Evolutionary conservation across 2,888 invertebrate genomes (phyloP).

Genomic region (Oligia fasciuncula): DNA sequence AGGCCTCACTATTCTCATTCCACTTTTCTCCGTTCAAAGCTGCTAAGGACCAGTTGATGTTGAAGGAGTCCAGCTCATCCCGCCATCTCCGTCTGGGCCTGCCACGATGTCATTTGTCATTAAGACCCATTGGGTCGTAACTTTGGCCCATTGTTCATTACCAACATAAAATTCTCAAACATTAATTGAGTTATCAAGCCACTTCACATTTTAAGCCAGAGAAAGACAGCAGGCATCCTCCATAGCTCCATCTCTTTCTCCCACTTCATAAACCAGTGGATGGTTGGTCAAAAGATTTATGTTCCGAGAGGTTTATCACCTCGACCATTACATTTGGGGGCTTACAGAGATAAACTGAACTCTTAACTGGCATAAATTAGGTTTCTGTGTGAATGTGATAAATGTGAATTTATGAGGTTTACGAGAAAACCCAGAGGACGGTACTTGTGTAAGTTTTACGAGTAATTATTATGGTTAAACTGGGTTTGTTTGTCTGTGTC

Average conservation of each 20-base stretch:
- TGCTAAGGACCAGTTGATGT: too few species aligned
- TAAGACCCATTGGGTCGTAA: too few species aligned
- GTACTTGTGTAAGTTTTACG: constrained; percentile 15
- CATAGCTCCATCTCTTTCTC: constrained; percentile 38
- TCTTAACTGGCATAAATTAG: constrained; percentile 70
- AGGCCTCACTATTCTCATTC: too few species aligned
- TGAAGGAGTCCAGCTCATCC: too few species aligned
- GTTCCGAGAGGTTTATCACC: constrained; percentile 61
- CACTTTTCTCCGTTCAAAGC: too few species aligned
- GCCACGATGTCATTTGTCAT: too few species aligned
- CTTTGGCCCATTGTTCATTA: background rate
- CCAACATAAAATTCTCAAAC: background rate
- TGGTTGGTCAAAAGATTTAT: constrained; percentile 59
- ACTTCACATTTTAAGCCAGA: constrained; percentile 17
- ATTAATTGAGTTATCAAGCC: constrained; percentile 28
- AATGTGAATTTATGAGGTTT: constrained; percentile 66
- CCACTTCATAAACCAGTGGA: constrained; percentile 33
- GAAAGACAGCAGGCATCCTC: constrained; percentile 4
- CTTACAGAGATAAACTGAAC: constrained; percentile 69
- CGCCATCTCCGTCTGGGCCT: too few species aligned
- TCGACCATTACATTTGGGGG: constrained; percentile 64
- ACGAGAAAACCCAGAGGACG: constrained; percentile 16
- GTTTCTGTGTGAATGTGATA: constrained; percentile 67
- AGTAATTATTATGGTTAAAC: constrained; percentile 8
- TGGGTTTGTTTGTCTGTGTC: background rate